Conservation (phyloP, 2,797 vertebrate species). For the Eulemur rubriventer region DNA sequence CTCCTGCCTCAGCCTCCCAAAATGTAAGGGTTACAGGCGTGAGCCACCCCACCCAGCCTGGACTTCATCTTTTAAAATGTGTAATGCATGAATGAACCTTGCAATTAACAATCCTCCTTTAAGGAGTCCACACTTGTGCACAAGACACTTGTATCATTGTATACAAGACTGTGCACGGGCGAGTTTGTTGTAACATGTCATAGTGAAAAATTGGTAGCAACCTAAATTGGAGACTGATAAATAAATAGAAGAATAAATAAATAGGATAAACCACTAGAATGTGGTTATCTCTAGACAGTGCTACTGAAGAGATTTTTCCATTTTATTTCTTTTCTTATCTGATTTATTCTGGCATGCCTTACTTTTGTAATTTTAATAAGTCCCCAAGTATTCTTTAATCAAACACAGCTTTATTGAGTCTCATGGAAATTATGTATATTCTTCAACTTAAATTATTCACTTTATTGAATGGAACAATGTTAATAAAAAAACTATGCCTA, state of each 20-base stretch:
- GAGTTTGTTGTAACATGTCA: neutral
- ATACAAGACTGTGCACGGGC: neutral
- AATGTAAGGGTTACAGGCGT: neutral
- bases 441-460: constrained; percentile 20
- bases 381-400: constrained; percentile 16
- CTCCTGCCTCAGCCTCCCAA: neutral
- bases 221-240: neutral
- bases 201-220: neutral
- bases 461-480: neutral
- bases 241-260: neutral
- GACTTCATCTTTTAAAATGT: neutral
- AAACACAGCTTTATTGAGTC: neutral
- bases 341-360: neutral
- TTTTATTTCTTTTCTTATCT: neutral
- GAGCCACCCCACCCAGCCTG: too few relatives aligned
- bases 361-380: constrained; percentile 36
- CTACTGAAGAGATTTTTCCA: neutral
- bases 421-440: neutral
- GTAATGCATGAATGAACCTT: neutral
- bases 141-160: neutral
- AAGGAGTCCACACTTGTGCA: neutral
- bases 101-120: neutral
- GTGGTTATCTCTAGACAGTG: neutral
- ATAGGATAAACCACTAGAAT: neutral
- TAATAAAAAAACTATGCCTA: neutral